These are phyloP conservation scores for Drosophila ogumai DNA, from an alignment of 1,140 invertebrate species.

Conservation along the genomic window DNA sequence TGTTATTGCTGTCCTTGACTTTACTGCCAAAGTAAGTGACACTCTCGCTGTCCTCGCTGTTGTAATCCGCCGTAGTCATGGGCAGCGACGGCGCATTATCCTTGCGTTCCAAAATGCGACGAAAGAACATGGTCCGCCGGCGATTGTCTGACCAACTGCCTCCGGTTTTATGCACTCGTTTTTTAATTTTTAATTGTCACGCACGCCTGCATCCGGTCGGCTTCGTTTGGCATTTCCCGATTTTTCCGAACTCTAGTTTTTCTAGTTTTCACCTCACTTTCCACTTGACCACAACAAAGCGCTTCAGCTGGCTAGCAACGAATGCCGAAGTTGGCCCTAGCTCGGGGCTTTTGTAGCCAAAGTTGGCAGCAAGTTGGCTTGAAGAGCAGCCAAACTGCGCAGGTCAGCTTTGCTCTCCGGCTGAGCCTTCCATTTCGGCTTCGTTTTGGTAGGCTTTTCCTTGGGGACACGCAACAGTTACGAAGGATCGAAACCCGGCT, in stretches of 20 bases:
- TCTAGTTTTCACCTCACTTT: background rate
- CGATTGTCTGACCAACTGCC: constrained; percentile 54
- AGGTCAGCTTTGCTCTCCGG: constrained; percentile 33
- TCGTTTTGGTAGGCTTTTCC: background rate
- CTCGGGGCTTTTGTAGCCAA: constrained; percentile 56
- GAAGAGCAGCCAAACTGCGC: constrained; percentile 44
- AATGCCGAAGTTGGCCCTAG: constrained; percentile 44
- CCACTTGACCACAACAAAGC: constrained; percentile 32
- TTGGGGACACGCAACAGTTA: constrained; percentile 10
- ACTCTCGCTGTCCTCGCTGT: constrained; percentile 50
- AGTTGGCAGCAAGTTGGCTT: background rate
- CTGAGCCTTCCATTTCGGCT: background rate
- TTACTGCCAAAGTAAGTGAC: constrained; percentile 35
- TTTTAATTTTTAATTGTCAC: constrained; percentile 69
- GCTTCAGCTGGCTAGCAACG: constrained; percentile 58
- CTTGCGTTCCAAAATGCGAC: constrained; percentile 73
- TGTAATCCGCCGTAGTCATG: constrained; percentile 10
- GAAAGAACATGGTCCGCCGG: constrained; percentile 69
- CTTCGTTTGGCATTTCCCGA: background rate
- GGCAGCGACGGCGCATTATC: constrained; percentile 12
- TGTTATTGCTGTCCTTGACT: constrained; percentile 54
- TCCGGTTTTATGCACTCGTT: constrained; percentile 42
- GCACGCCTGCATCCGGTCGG: constrained; percentile 68
- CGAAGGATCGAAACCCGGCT: constrained; percentile 8
- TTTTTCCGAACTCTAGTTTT: constrained; percentile 6